A percentile compares a stretch with the other conserved stretches of the same genome.
Evolutionary conservation across 2,888 invertebrate genomes (phyloP).

Genomic region (Empis livida): DNA sequence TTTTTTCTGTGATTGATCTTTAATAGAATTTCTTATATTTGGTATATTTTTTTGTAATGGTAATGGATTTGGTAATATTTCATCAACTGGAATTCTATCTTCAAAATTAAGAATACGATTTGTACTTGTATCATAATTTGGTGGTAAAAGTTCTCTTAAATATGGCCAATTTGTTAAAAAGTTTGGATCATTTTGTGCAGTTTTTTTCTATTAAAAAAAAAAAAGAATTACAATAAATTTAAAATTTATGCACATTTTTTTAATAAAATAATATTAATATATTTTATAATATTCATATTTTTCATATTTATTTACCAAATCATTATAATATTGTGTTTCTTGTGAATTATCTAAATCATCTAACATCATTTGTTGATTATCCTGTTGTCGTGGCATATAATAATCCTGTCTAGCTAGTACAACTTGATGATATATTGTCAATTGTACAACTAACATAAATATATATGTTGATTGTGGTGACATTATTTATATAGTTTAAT

Average conservation of each 20-base stretch:
- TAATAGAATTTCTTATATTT: constrained; percentile 12
- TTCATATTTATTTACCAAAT: constrained; percentile 11
- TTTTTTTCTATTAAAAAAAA: constrained; percentile 15
- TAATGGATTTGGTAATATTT: constrained; percentile 16
- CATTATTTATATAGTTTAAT: too few species aligned
- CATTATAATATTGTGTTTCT: constrained; percentile 14
- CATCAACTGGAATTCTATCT: constrained; percentile 2
- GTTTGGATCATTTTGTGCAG: constrained; percentile 17
- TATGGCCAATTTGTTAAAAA: constrained; percentile 26
- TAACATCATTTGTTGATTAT: constrained; percentile 15
- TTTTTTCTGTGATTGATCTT: constrained; percentile 29
- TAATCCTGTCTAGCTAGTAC: too few species aligned
- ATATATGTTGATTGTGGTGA: too few species aligned
- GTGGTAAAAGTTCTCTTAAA: constrained; percentile 21
- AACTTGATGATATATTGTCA: too few species aligned
- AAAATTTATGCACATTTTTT: too few species aligned
- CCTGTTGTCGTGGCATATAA: neutral
- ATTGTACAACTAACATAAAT: too few species aligned
- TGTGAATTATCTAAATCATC: constrained; percentile 18
- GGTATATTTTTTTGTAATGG: constrained; percentile 18
- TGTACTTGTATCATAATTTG: constrained; percentile 20
- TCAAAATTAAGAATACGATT: constrained; percentile 15
- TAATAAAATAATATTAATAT: too few species aligned
- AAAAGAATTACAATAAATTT: neutral
- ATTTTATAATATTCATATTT: neutral